Evolutionary conservation across 2,888 invertebrate genomes (phyloP).

Genomic region (Eurytoma adleriae): DNA sequence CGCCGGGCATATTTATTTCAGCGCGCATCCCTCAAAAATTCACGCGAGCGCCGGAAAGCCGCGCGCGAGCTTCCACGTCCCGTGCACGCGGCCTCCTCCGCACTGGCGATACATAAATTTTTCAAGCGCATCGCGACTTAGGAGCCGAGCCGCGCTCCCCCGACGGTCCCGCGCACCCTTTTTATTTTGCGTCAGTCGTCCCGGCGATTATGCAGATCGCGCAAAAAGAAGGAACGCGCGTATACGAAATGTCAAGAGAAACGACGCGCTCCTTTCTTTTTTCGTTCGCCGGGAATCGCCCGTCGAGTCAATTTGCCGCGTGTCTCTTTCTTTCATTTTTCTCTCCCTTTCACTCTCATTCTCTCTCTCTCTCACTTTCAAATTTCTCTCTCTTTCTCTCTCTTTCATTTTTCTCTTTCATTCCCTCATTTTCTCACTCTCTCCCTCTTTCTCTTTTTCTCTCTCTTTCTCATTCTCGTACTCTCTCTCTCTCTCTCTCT

Average conservation of each 20-base stretch:
- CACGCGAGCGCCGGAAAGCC: too few species aligned
- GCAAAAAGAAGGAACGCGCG: constrained; percentile 9
- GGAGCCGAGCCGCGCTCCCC: too few species aligned
- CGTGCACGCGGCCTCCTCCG: background rate
- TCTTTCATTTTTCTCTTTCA: too few species aligned
- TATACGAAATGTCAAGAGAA: constrained; percentile 17
- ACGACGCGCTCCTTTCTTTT: background rate
- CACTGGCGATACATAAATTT: too few species aligned
- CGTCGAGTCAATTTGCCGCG: constrained; percentile 44
- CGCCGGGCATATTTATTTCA: too few species aligned
- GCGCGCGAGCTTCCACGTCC: background rate
- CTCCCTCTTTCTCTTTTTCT: background rate
- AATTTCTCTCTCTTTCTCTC: constrained; percentile 16
- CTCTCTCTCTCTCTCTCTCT: background rate
- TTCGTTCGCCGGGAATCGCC: background rate
- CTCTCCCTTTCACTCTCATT: too few species aligned
- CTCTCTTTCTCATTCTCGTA: too few species aligned
- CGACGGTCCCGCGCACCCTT: background rate
- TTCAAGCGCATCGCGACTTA: too few species aligned
- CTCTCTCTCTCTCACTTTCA: too few species aligned
- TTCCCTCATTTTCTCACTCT: background rate
- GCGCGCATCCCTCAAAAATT: too few species aligned
- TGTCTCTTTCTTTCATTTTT: background rate
- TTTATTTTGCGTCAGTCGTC: constrained; percentile 21
- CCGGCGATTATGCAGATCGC: constrained; percentile 54